Evolutionary conservation across 2,888 invertebrate species (phyloP).

Genomic region (Acanthoscelides obtectus): DNA sequence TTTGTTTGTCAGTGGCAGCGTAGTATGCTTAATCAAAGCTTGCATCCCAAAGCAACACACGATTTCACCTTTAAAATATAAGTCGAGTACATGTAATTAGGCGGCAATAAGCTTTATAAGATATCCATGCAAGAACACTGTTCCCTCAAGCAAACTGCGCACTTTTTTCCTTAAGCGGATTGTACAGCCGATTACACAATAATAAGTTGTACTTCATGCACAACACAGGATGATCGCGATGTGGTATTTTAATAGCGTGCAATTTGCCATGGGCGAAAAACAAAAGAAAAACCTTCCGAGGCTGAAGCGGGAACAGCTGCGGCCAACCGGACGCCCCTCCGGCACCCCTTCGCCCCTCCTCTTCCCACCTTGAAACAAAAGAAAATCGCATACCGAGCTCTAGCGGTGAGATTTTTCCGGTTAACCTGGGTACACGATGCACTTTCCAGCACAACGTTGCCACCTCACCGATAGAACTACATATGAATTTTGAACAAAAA

Average conservation of each 20-base stretch:
- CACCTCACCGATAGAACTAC: neutral
- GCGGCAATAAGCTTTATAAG: neutral
- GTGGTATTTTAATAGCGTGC: neutral
- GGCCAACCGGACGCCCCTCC: neutral
- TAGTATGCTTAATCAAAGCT: too few species aligned
- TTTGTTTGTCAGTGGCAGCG: too few species aligned
- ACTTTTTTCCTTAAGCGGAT: neutral
- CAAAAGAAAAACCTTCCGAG: neutral
- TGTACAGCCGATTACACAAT: neutral
- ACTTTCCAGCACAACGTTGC: neutral
- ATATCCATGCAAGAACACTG: neutral
- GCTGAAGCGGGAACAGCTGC: neutral
- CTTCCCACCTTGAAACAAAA: neutral
- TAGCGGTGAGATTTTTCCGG: neutral
- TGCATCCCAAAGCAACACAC: too few species aligned
- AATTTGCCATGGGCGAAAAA: neutral
- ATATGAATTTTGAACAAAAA: too few species aligned
- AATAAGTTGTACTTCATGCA: neutral
- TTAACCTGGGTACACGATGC: neutral
- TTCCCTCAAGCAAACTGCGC: neutral
- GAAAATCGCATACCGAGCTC: neutral
- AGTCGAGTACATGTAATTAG: too few species aligned
- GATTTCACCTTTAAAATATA: too few species aligned
- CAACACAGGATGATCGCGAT: neutral
- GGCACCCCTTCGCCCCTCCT: neutral